Conservation (phyloP, 1,140 invertebrate genomes). For the Rhagoletis zephyria region DNA sequence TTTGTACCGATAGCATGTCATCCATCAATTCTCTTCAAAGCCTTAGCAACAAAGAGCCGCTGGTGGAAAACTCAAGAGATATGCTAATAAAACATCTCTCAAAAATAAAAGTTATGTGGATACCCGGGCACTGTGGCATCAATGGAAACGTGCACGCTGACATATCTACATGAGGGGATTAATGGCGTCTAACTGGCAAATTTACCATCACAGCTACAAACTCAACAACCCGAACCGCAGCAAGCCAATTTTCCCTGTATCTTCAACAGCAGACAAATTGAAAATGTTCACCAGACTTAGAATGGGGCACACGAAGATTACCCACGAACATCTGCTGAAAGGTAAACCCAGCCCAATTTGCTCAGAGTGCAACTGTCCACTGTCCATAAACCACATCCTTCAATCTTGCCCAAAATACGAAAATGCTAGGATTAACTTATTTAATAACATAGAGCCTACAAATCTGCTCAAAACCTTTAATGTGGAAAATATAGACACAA, state of each 20-base stretch:
- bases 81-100: neutral
- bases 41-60: neutral
- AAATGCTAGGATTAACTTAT: neutral
- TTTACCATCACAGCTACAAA: neutral
- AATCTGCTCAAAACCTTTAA: neutral
- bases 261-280: neutral
- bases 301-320: neutral
- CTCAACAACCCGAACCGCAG: neutral
- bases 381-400: conserved; percentile 12
- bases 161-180: no score
- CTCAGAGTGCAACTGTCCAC: neutral
- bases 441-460: neutral
- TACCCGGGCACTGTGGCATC: neutral
- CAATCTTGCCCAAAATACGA: neutral
- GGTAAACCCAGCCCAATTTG: neutral
- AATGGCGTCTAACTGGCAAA: conserved; percentile 7
- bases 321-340: conserved; percentile 11
- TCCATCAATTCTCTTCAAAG: neutral
- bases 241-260: neutral
- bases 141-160: neutral
- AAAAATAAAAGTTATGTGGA: neutral
- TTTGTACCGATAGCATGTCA: neutral
- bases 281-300: neutral
- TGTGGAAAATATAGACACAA: neutral
- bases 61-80: neutral